Conservation (phyloP, 2,888 invertebrate genomes). For the Adelognathus sp. region DNA sequence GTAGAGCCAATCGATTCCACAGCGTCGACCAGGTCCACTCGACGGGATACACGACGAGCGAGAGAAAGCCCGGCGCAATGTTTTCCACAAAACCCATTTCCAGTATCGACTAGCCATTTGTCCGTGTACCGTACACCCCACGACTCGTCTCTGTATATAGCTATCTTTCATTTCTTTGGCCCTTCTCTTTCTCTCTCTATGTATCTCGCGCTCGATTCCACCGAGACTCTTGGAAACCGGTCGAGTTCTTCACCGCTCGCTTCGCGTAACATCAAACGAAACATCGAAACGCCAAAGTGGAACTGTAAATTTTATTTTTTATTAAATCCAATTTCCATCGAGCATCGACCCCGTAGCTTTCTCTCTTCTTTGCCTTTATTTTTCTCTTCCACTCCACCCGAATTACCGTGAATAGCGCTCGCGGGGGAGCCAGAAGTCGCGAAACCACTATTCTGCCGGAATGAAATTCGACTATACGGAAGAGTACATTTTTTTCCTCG, state of each 20-base stretch:
- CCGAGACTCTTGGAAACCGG: neutral
- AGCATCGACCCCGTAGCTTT: slow-evolving; percentile 18
- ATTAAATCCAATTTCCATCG: slow-evolving; percentile 54
- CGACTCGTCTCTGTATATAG: slow-evolving; percentile 26
- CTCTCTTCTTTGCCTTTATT: neutral
- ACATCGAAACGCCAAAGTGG: slow-evolving; percentile 21
- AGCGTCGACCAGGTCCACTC: slow-evolving; percentile 41
- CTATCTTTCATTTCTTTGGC: slow-evolving; percentile 1
- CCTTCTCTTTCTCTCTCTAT: slow-evolving; percentile 47
- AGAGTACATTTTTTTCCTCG: slow-evolving; percentile 38
- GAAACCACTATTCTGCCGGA: slow-evolving; percentile 31
- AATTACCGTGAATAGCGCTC: neutral
- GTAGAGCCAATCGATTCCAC: slow-evolving; percentile 58
- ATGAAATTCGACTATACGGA: slow-evolving; percentile 38
- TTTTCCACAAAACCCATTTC: slow-evolving; percentile 67
- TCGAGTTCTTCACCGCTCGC: slow-evolving; percentile 5
- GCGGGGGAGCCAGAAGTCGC: neutral
- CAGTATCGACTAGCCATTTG: slow-evolving; percentile 66
- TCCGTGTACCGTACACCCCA: slow-evolving; percentile 52
- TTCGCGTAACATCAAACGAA: slow-evolving; percentile 47
- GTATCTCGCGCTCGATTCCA: slow-evolving; percentile 1
- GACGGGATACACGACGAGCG: slow-evolving; percentile 30
- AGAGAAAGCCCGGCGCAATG: slow-evolving; percentile 37
- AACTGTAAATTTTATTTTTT: slow-evolving; percentile 45
- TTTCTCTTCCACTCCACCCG: slow-evolving; percentile 5